These are phyloP conservation scores for Amazona ochrocephala DNA, from an alignment of 2,797 vertebrate genomes.

Conservation along the genomic window DNA sequence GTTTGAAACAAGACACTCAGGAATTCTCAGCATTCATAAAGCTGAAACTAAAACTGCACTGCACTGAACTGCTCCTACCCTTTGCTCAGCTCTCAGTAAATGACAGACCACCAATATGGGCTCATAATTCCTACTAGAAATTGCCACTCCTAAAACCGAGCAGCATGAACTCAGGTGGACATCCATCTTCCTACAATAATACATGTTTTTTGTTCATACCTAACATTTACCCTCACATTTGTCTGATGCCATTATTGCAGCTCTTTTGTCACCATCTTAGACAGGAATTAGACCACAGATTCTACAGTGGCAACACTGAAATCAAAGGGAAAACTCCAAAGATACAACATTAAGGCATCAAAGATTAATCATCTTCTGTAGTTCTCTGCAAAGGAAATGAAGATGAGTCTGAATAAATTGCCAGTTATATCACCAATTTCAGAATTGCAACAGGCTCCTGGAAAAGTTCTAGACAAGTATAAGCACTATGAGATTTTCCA, in stretches of 20 bases:
- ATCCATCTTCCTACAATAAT: background rate
- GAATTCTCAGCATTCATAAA: background rate
- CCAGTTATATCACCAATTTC: background rate
- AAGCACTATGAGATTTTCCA: background rate
- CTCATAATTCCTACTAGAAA: background rate
- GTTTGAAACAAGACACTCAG: background rate
- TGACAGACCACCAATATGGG: background rate
- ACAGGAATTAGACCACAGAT: background rate
- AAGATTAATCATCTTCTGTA: background rate
- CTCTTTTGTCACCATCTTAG: background rate
- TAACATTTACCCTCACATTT: background rate
- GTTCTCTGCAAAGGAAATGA: background rate
- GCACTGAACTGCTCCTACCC: background rate
- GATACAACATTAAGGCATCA: background rate
- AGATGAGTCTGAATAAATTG: background rate
- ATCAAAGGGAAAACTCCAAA: background rate
- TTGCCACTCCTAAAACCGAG: background rate
- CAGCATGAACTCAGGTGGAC: background rate
- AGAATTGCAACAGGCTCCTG: background rate
- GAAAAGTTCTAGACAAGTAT: background rate
- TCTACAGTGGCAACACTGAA: slow-evolving; percentile 22
- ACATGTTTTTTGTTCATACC: background rate
- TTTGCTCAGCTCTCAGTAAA: background rate
- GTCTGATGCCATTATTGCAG: background rate
- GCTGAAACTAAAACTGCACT: background rate